Evolutionary conservation across 2,888 invertebrate genomes (phyloP).

Genomic region (Hypercompe scribonia): DNA sequence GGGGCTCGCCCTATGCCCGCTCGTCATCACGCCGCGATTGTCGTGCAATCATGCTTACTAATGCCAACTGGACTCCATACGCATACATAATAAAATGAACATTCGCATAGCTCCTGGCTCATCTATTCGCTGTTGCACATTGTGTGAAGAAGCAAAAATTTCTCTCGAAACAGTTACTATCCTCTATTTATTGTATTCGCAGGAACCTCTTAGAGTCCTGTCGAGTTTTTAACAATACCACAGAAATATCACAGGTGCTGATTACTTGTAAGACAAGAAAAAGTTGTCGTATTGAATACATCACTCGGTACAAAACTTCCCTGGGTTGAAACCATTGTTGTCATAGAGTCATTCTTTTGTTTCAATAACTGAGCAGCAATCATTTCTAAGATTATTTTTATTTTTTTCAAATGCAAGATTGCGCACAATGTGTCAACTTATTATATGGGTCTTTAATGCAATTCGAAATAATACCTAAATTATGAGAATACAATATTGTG

Average conservation of each 20-base stretch:
- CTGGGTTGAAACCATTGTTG: slow-evolving; percentile 5
- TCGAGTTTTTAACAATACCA: slow-evolving; percentile 64
- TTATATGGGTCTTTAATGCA: slow-evolving; percentile 51
- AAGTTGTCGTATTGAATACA: slow-evolving; percentile 24
- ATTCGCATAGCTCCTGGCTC: slow-evolving; percentile 55
- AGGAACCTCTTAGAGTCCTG: slow-evolving; percentile 67
- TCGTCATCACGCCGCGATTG: slow-evolving; percentile 76
- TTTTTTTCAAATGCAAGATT: slow-evolving; percentile 22
- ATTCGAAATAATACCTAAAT: slow-evolving; percentile 62
- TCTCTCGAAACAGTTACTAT: slow-evolving; percentile 36
- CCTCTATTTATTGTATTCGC: slow-evolving; percentile 43
- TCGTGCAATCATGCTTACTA: slow-evolving; percentile 77
- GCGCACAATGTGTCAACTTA: slow-evolving; percentile 58
- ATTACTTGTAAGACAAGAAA: slow-evolving; percentile 36
- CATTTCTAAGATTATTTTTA: background rate
- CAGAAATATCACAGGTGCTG: slow-evolving; percentile 46
- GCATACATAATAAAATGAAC: slow-evolving; percentile 66
- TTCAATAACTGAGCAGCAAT: slow-evolving; percentile 4
- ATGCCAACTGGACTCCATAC: slow-evolving; percentile 73
- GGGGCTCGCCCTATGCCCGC: slow-evolving; percentile 83
- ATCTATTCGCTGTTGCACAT: slow-evolving; percentile 50
- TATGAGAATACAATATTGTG: slow-evolving; percentile 77
- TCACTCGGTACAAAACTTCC: slow-evolving; percentile 9
- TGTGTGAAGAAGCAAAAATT: slow-evolving; percentile 42
- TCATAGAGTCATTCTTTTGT: background rate